Conservation (phyloP, 2,797 vertebrate species). For the Hoplostethus mediterraneus region DNA sequence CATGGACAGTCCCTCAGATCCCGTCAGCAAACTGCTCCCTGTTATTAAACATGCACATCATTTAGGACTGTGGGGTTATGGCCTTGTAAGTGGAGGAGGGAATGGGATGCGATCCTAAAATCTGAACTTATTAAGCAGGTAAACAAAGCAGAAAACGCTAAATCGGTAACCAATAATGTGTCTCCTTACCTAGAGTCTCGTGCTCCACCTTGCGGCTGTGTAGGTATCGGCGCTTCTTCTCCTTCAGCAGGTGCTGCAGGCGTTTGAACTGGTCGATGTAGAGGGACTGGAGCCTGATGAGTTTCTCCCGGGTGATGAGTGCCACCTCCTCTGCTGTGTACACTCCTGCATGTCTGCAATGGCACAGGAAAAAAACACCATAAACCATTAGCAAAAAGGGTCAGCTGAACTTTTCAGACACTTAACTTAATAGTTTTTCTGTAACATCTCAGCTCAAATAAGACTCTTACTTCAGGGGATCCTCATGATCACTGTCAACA, state of each 20-base stretch:
- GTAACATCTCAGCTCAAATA: too few relatives aligned
- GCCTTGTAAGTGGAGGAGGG: neutral
- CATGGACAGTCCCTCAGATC: conserved; percentile 90
- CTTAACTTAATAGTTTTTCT: too few relatives aligned
- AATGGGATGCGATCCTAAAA: neutral
- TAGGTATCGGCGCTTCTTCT: conserved; percentile 94
- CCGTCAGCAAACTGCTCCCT: conserved; percentile 94
- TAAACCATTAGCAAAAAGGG: neutral
- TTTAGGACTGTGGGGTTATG: neutral
- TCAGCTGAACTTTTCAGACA: neutral
- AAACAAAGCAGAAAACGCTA: neutral
- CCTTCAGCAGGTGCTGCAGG: conserved; percentile 96
- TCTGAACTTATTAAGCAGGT: neutral
- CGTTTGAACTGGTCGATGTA: conserved; percentile 99
- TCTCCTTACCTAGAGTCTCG: conserved; percentile 87
- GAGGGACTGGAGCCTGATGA: conserved; percentile 96
- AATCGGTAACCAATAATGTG: neutral
- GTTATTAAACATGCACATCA: conserved; percentile 1
- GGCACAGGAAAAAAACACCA: neutral
- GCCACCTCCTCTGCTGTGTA: conserved; percentile 98
- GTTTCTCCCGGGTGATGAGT: conserved; percentile 95
- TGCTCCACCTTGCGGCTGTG: conserved; percentile 94
- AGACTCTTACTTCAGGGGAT: conserved; percentile 92
- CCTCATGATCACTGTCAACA: conserved; percentile 97
- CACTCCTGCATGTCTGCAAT: conserved; percentile 92